Conservation (phyloP, 2,797 vertebrate species). For the Sebastes vulpes region DNA sequence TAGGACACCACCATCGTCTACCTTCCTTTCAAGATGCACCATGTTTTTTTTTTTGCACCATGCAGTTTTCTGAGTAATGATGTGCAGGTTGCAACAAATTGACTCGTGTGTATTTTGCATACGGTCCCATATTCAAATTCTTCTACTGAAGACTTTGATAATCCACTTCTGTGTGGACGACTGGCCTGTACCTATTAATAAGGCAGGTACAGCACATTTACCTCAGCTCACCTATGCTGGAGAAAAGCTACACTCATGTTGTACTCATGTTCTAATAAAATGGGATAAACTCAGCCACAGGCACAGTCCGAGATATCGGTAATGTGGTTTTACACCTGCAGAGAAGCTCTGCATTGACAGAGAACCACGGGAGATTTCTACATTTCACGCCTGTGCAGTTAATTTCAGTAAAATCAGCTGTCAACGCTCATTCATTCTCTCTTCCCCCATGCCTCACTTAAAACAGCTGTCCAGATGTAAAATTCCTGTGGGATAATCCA, state of each 20-base stretch:
- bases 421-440: background rate
- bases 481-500: conserved; percentile 62
- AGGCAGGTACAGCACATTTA: background rate
- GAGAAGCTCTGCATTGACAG: background rate
- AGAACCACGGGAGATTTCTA: conserved; percentile 18
- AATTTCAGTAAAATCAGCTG: conserved; percentile 40
- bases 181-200: background rate
- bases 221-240: background rate
- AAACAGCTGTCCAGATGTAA: conserved; percentile 60
- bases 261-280: conserved; percentile 9
- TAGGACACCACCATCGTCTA: conserved; percentile 59
- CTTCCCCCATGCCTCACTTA: background rate
- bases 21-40: conserved; percentile 45
- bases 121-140: conserved; percentile 38
- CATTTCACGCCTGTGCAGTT: conserved; percentile 15
- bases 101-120: conserved; percentile 22
- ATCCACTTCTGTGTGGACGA: conserved; percentile 20
- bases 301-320: background rate
- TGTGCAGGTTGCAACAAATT: conserved; percentile 49
- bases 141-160: conserved; percentile 16
- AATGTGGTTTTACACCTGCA: conserved; percentile 13
- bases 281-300: conserved; percentile 12
- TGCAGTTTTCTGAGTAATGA: conserved; percentile 2
- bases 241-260: conserved; percentile 8
- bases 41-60: conserved; percentile 30